Evolutionary conservation across 92 coral and sea anemone species (phyloP).

Genomic region (Siderastrea siderea): DNA sequence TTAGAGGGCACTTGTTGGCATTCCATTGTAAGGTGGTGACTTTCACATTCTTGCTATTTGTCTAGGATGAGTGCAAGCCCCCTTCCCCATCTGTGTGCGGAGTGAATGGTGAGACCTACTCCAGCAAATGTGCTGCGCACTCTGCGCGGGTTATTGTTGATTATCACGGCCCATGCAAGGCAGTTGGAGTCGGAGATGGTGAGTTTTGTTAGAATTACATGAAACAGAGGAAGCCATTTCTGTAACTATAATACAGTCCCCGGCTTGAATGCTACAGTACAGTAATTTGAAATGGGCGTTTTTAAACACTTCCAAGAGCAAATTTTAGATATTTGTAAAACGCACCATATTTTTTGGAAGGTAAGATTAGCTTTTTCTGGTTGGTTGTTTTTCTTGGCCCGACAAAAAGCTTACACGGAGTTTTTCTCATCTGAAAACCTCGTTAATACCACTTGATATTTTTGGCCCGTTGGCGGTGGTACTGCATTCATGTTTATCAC

Average conservation of each 20-base stretch:
- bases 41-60: background rate
- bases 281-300: background rate
- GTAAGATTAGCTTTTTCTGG: background rate
- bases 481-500: background rate
- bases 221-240: background rate
- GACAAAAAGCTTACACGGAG: background rate
- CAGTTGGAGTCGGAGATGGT: constrained; percentile 85
- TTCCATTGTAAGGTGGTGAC: no score
- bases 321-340: no score
- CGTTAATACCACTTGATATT: no score
- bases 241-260: background rate
- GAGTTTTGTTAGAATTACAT: background rate
- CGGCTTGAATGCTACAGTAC: background rate
- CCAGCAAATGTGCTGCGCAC: constrained; percentile 88
- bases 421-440: background rate
- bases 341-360: no score
- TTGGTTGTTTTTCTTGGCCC: background rate
- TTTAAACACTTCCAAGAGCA: background rate
- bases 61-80: constrained; percentile 83
- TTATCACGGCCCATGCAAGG: constrained; percentile 89
- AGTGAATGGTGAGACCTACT: constrained; percentile 94
- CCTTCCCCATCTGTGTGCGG: constrained; percentile 88
- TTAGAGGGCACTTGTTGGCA: background rate
- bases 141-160: constrained; percentile 89
- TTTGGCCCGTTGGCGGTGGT: no score